phyloP scores from a whole-genome alignment of 2,888 invertebrate species.

The Patella depressa region DNA sequence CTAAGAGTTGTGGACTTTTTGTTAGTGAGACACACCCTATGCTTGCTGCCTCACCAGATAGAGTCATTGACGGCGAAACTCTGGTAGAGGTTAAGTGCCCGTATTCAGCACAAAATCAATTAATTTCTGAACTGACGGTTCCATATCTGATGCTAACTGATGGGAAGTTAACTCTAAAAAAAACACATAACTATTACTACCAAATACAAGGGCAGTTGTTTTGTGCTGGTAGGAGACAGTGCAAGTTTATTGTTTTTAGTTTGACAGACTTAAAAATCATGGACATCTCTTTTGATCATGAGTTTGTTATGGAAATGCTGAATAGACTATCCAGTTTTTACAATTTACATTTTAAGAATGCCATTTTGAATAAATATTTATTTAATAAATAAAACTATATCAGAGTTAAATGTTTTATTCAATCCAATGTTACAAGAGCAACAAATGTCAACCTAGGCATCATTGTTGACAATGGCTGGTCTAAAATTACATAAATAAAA shows the following conservation, averaged over 20 bases:
- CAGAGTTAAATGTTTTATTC: no score
- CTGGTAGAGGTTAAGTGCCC: neutral
- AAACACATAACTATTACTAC: neutral
- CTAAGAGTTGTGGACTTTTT: neutral
- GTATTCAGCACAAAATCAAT: neutral
- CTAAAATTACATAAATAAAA: conserved; percentile 19
- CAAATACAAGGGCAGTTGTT: neutral
- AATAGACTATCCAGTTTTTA: neutral
- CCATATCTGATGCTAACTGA: neutral
- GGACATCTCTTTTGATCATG: neutral
- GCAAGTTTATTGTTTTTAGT: neutral
- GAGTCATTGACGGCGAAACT: neutral
- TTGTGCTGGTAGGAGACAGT: neutral
- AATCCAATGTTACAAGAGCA: no score
- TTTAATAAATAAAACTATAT: neutral
- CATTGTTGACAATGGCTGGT: neutral
- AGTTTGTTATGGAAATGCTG: neutral
- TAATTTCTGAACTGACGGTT: neutral
- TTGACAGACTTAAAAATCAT: neutral
- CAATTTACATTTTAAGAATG: neutral
- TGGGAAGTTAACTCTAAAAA: neutral
- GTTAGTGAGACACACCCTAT: neutral
- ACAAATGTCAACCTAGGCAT: neutral
- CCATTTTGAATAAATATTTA: conserved; percentile 4
- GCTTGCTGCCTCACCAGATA: neutral